Evolutionary conservation across 2,113 vertebrate genomes (phyloP).

Genomic region (Collichthys lucidus): DNA sequence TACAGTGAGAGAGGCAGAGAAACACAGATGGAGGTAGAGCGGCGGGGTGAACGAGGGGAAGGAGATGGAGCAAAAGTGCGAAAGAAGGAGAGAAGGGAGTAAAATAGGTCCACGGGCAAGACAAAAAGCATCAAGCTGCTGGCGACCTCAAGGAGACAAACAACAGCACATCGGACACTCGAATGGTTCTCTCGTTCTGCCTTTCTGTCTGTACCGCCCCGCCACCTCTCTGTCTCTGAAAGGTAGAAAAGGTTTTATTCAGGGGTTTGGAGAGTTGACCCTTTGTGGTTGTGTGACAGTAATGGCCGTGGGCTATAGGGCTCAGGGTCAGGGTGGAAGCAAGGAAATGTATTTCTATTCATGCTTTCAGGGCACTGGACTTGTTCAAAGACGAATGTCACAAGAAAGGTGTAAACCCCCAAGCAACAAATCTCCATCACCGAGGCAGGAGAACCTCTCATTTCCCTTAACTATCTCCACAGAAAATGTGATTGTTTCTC

Average conservation of each 20-base stretch:
- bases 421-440: conserved; percentile 73
- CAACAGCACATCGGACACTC: conserved; percentile 38
- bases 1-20: neutral
- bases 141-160: conserved; percentile 57
- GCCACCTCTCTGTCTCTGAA: conserved; percentile 30
- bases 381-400: conserved; percentile 74
- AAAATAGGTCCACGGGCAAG: conserved; percentile 65
- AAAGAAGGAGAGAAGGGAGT: conserved; percentile 50
- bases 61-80: conserved; percentile 47
- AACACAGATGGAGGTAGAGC: conserved; percentile 41
- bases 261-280: conserved; percentile 62
- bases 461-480: conserved; percentile 67
- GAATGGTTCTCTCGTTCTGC: conserved; percentile 11
- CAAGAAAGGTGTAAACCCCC: conserved; percentile 73
- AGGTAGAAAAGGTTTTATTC: conserved; percentile 57
- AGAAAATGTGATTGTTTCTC: conserved; percentile 61
- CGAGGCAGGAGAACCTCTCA: conserved; percentile 47
- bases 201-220: neutral
- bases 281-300: conserved; percentile 69
- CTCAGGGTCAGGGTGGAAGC: conserved; percentile 72
- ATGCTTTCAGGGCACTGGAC: conserved; percentile 70
- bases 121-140: conserved; percentile 68
- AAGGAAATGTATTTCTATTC: conserved; percentile 75
- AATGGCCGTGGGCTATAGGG: conserved; percentile 72
- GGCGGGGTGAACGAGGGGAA: conserved; percentile 32